Base-by-base conservation (phyloP, 2,113 vertebrate genomes). In the Amia ocellicauda region DNA sequence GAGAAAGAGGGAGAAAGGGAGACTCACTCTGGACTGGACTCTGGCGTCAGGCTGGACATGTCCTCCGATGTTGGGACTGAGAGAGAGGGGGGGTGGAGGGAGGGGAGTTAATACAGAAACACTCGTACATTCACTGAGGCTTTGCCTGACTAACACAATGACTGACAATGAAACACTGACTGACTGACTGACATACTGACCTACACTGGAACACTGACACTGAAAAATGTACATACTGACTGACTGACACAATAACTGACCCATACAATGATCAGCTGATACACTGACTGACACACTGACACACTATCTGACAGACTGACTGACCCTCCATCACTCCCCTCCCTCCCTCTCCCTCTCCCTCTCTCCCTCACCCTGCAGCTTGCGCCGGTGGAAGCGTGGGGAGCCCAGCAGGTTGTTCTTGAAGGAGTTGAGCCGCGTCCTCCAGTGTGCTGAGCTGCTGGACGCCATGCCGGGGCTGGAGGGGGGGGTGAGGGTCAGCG, bases 11-110 rank as follows among this genome's bases (percentile, higher is more conserved):
- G n/a, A n/a, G n/a, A n/a, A n/a, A n/a, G n/a, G n/a, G n/a, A n/a
- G 31, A 91, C 93, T 91, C 82, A 96, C 94, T 96, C 94, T n/a
- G 94, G 94, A 64, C 92, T 94, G 67, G 94, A 96, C 71, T 96
- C 94, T 63, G 94, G 94, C 1, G 94, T 96, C 69, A 96, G 83
- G 69, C 92, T 95, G 76, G 94, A 95, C 93, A 94, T 95, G 83
- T 96, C 94, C 74, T 96, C 94, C 14, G 92, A 90, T 53, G 93
- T 94, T n/a, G 94, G 94, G 72, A 96, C 94, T 96, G 62, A 49
- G n/a, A 60, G 66, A 20, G 26, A 75, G 45, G 80, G 36, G 78
- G 16, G 47, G n/a, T n/a, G n/a, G 41, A n/a, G 42, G 26, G n/a
- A 9, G 23, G 2, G 40, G 8, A 49, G 7, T 22, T 40, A 23